Conservation (phyloP, 1,140 invertebrate species). For the Brachionus asplanchnoidis region DNA sequence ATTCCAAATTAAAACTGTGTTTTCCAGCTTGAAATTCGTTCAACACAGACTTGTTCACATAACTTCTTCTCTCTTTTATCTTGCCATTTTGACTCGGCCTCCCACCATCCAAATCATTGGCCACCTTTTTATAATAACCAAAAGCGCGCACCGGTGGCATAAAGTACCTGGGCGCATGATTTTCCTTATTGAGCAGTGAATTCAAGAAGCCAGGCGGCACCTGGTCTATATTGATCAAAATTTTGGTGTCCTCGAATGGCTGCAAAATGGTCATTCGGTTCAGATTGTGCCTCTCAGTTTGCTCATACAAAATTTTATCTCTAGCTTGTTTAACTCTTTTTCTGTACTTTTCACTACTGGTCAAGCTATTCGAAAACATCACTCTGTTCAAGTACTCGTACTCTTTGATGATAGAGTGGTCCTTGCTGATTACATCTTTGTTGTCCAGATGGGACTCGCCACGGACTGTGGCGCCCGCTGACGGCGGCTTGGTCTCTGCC, state of each 20-base stretch:
- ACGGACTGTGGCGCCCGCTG: not conserved
- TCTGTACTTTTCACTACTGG: not conserved
- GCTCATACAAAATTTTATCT: slow-evolving; percentile 39
- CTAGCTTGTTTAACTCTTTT: slow-evolving; percentile 7
- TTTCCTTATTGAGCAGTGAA: slow-evolving; percentile 8
- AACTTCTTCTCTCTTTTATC: not conserved
- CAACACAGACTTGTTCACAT: not conserved
- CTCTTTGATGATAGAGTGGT: slow-evolving; percentile 8
- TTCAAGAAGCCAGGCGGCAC: slow-evolving; percentile 10
- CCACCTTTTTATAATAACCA: slow-evolving; percentile 36
- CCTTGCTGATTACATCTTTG: not conserved
- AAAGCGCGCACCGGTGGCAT: slow-evolving; percentile 13
- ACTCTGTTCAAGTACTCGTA: slow-evolving; percentile 1
- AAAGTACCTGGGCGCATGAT: slow-evolving; percentile 16
- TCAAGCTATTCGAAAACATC: not conserved
- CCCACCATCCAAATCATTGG: not conserved
- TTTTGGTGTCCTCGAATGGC: slow-evolving; percentile 40
- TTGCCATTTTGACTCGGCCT: not conserved
- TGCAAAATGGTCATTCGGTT: slow-evolving; percentile 36
- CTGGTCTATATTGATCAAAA: slow-evolving; percentile 27
- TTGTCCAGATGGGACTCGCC: slow-evolving; percentile 1
- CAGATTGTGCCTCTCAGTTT: slow-evolving; percentile 1
- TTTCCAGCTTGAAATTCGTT: not conserved
- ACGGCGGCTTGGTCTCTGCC: not conserved
- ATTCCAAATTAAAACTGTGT: slow-evolving; percentile 28